These are phyloP conservation scores for Perodicticus potto DNA, from an alignment of 2,797 vertebrate species.

Conservation along the genomic window DNA sequence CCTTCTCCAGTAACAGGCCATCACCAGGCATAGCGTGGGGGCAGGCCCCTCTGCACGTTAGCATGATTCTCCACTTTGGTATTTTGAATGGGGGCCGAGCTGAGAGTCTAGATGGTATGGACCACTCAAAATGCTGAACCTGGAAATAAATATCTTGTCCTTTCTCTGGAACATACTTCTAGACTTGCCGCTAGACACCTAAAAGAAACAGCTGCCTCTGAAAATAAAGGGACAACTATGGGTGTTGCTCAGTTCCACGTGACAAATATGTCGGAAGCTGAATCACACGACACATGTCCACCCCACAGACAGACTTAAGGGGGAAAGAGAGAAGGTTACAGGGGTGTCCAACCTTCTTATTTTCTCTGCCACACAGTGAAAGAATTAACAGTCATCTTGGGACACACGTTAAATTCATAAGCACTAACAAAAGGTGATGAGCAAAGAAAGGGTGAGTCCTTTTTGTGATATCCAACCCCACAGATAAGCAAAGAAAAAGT, in stretches of 20 bases:
- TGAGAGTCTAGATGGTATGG: rapidly evolving
- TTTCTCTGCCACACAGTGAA: too few species aligned
- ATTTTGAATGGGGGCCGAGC: background rate
- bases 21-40: rapidly evolving
- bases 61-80: background rate
- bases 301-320: background rate
- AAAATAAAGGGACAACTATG: rapidly evolving
- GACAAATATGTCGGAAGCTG: rapidly evolving
- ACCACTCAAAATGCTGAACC: background rate
- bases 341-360: too few species aligned
- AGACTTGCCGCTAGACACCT: background rate
- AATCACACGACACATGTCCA: background rate
- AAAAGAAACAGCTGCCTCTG: background rate
- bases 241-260: background rate
- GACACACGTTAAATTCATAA: too few species aligned
- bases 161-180: background rate
- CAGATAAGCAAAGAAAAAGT: too few species aligned
- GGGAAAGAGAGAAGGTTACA: background rate
- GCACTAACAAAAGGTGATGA: too few species aligned
- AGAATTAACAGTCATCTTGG: too few species aligned
- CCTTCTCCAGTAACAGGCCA: background rate
- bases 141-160: background rate
- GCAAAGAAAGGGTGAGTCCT: too few species aligned
- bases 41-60: rapidly evolving
- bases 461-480: too few species aligned